Percentiles rank a stretch among this genome's conserved stretches.
Evolutionary conservation across 2,797 vertebrate genomes (phyloP).

Genomic region (Rhodeus uyekii): DNA sequence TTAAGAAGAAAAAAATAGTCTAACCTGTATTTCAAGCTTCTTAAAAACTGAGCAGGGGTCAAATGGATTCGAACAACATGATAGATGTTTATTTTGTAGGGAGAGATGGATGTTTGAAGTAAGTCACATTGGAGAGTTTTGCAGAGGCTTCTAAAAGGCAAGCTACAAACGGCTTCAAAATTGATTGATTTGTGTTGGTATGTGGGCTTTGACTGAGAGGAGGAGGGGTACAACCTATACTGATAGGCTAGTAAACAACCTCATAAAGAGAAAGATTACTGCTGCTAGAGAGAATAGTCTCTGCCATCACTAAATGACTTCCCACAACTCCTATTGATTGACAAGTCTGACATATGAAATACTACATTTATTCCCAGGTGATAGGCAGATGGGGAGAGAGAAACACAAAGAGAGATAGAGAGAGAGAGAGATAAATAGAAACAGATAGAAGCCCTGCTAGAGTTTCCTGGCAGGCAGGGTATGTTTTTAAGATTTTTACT

Average conservation of each 20-base stretch:
- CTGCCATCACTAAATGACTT: conserved; percentile 85
- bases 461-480: conserved; percentile 94
- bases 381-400: conserved; percentile 87
- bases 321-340: conserved; percentile 97
- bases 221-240: conserved; percentile 84
- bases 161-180: not conserved
- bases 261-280: conserved; percentile 41
- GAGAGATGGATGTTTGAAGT: not conserved
- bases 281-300: conserved; percentile 67
- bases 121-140: not conserved
- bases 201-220: conserved; percentile 73
- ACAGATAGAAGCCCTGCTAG: conserved; percentile 84
- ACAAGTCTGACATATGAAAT: conserved; percentile 99
- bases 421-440: conserved; percentile 77
- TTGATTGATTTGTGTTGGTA: conserved; percentile 60
- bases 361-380: conserved; percentile 99
- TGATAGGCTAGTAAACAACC: conserved; percentile 83
- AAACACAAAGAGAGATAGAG: conserved; percentile 80
- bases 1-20: not conserved
- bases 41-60: not conserved
- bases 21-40: not conserved
- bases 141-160: not conserved
- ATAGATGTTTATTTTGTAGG: not conserved
- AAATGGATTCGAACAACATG: not conserved
- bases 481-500: conserved; percentile 90